Base-by-base conservation (phyloP, 2,888 invertebrate species). In the Lacanobia oleracea region DNA sequence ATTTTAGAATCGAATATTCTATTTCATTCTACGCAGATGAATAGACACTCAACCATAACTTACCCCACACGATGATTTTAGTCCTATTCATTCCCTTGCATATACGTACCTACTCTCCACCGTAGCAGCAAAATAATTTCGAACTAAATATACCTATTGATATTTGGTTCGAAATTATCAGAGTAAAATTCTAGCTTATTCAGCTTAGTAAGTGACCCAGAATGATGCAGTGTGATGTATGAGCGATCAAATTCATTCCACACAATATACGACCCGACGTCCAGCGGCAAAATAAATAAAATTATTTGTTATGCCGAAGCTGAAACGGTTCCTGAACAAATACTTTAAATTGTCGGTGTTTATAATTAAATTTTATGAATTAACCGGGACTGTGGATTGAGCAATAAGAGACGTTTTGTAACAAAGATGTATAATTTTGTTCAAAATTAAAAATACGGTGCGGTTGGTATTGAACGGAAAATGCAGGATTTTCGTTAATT, bases 311-410 rank as follows among this genome's bases (percentile, higher is more conserved):
- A n/a, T 21, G 37, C 21, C 77, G 75, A 88, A 86, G 81, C 86
- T 81, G 72, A 68, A 83, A 73, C 69, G 85, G 84, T 81, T 77
- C 77, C 72, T 84, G 78, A 83, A 83, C 83, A 88, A 89, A 89
- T 82, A 88, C 80, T 84, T 84, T 61, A 82, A 87, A 84, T 81
- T 75, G 73, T 77, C 73, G 69, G 67, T 79, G 70, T 81, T 80
- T 76, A 83, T 83, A 83, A 86, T 88, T 87, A 84, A 88, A 88
- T 88, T 88, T 86, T 87, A 89, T 85, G 82, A 83, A 72, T 81
- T 78, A 84, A 81, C 69, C 69, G 79, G 70, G 59, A 70, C 76
- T 81, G 68, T 63, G 67, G 79, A 83, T 87, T 78, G 76, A 78
- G 77, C 75, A 72, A 76, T 84, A 76, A 78, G 67, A 70, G 64